phyloP scores from a whole-genome alignment of 2,888 invertebrate species.

The Pterobdella sp. region DNA sequence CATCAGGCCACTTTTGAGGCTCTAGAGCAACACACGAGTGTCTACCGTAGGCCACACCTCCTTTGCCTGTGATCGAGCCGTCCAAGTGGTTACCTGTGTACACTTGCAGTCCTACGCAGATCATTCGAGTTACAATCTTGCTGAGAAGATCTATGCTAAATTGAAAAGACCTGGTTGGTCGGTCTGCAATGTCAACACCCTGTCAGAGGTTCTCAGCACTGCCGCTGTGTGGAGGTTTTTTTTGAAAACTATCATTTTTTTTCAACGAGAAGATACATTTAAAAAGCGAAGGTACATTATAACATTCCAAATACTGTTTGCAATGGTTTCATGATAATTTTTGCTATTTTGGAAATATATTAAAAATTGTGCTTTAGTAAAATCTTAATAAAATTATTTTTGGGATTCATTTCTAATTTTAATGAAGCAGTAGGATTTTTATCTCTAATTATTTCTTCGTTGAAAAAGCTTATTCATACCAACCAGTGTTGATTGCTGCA shows the following conservation, averaged over 20 bases:
- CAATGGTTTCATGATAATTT: no score
- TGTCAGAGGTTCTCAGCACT: constrained; percentile 55
- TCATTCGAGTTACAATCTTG: not conserved
- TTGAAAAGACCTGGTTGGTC: constrained; percentile 69
- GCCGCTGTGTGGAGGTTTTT: constrained; percentile 19
- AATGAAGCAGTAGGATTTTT: no score
- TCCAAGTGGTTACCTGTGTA: constrained; percentile 69
- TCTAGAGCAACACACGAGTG: constrained; percentile 79
- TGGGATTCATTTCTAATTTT: no score
- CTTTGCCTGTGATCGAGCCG: constrained; percentile 62
- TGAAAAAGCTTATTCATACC: no score
- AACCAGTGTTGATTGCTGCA: no score
- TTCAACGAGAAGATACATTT: not conserved
- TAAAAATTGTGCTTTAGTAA: no score
- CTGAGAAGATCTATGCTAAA: not conserved
- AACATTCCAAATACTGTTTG: no score
- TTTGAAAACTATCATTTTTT: not conserved
- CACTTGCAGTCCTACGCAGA: constrained; percentile 62
- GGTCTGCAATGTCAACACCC: constrained; percentile 70
- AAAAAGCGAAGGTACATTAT: no score
- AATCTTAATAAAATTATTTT: no score
- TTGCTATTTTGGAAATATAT: no score
- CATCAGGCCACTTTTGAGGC: constrained; percentile 86
- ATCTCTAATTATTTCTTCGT: no score
- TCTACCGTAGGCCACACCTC: constrained; percentile 62